Conservation (phyloP, 92 coral and sea anemone species). For the Porites evermanni region DNA sequence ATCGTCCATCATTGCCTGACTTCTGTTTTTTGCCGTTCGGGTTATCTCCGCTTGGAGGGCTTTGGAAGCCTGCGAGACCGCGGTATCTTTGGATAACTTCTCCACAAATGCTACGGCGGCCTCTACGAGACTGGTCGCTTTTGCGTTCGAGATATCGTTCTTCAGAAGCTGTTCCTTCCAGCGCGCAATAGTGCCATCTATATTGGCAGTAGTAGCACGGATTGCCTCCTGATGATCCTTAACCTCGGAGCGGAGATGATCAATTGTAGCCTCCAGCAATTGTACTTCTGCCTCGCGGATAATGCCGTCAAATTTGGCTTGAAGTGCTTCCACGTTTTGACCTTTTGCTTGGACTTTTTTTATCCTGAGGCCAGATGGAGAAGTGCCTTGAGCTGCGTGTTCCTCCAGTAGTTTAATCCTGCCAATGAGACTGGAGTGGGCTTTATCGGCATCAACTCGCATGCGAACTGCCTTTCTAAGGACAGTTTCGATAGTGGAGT, state of each 20-base stretch:
- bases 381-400: constrained; percentile 7
- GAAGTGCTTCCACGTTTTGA: constrained; percentile 31
- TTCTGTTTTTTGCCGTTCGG: too few relatives aligned
- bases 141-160: not conserved
- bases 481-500: constrained; percentile 38
- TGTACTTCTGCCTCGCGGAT: constrained; percentile 46
- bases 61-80: too few relatives aligned
- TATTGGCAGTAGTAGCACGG: constrained; percentile 20
- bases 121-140: constrained; percentile 8
- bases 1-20: too few relatives aligned
- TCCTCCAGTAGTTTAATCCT: constrained; percentile 38
- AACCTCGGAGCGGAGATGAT: constrained; percentile 40
- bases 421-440: constrained; percentile 37
- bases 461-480: constrained; percentile 45
- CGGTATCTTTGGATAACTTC: too few relatives aligned
- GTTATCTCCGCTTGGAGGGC: too few relatives aligned
- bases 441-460: constrained; percentile 41
- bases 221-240: constrained; percentile 2
- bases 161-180: constrained; percentile 42
- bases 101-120: constrained; percentile 21
- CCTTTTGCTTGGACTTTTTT: constrained; percentile 47
- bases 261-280: constrained; percentile 43
- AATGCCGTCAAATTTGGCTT: constrained; percentile 50
- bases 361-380: constrained; percentile 43
- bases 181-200: constrained; percentile 38